Percentiles rank a stretch among this genome's conserved stretches.
Conservation (phyloP, 2,888 invertebrate species). For the Isoperla grammatica region DNA sequence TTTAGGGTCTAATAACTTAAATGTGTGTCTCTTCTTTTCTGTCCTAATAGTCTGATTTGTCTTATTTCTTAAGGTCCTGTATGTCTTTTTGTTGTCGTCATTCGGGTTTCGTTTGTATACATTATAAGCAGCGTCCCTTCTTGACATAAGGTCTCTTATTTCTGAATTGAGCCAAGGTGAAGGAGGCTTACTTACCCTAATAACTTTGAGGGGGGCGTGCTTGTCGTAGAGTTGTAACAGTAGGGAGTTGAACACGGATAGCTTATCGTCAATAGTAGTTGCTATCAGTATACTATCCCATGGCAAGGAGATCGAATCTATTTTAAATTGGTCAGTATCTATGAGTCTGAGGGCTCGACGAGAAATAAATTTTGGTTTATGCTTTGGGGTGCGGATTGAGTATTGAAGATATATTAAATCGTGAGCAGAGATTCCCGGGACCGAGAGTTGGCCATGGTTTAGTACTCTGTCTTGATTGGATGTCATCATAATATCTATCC, state of each 20-base stretch:
- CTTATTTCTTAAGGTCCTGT: background rate
- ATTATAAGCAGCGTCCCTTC: background rate
- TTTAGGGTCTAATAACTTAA: background rate
- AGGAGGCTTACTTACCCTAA: background rate
- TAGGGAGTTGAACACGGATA: no score
- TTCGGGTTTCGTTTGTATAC: background rate
- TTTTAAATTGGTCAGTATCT: background rate
- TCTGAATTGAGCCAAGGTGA: constrained; percentile 1
- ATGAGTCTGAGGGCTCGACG: background rate
- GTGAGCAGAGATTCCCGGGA: no score
- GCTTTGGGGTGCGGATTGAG: background rate
- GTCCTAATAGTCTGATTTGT: background rate
- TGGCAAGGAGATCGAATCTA: background rate
- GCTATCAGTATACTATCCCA: no score
- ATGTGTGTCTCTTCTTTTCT: background rate
- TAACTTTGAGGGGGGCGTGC: background rate
- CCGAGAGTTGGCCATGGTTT: background rate
- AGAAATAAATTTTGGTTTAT: constrained; percentile 1
- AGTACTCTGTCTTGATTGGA: background rate
- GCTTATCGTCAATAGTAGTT: no score
- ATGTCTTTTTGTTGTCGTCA: background rate
- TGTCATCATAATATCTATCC: constrained; percentile 8
- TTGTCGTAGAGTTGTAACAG: background rate
- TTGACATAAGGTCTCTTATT: background rate
- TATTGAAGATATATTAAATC: background rate